These are phyloP conservation scores for Pterobdella sp. DNA, from an alignment of 2,888 invertebrate species.

Conservation along the genomic window DNA sequence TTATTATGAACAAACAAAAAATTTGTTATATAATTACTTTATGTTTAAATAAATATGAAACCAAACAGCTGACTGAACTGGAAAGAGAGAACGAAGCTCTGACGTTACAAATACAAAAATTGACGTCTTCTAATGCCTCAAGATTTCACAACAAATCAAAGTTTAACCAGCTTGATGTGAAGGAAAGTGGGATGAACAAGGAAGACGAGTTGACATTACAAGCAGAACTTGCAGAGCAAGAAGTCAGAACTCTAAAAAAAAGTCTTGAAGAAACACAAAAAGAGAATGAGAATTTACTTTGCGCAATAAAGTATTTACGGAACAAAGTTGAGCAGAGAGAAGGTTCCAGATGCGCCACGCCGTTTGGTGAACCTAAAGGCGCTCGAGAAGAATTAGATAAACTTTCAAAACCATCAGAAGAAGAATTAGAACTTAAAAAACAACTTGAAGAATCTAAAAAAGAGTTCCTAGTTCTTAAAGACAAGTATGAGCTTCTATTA, in stretches of 20 bases:
- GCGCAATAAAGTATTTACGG: conserved; percentile 31
- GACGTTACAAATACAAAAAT: conserved; percentile 88
- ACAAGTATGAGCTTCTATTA: conserved; percentile 14
- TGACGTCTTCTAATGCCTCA: conserved; percentile 57
- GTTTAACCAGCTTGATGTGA: conserved; percentile 55
- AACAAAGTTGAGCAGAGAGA: conserved; percentile 30
- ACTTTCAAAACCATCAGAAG: conserved; percentile 10
- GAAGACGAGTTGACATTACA: conserved; percentile 70
- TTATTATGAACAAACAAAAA: not conserved
- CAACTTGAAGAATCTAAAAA: conserved; percentile 21
- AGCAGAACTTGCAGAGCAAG: conserved; percentile 80
- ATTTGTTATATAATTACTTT: not conserved
- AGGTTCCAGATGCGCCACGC: conserved; percentile 29
- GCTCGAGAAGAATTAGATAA: conserved; percentile 27
- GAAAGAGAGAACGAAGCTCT: conserved; percentile 95
- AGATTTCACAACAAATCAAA: conserved; percentile 28
- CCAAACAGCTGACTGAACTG: conserved; percentile 64
- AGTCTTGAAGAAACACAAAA: conserved; percentile 65
- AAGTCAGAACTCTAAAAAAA: conserved; percentile 61
- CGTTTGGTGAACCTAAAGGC: conserved; percentile 26
- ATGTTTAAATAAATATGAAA: conserved; percentile 43
- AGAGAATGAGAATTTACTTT: conserved; percentile 32
- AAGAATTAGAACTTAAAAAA: conserved; percentile 7
- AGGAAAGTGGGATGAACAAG: conserved; percentile 52
- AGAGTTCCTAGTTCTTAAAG: conserved; percentile 23